Percentiles rank a stretch among this genome's conserved stretches.
Conservation (phyloP, 2,113 vertebrate genomes). For the Colossoma macropomum region DNA sequence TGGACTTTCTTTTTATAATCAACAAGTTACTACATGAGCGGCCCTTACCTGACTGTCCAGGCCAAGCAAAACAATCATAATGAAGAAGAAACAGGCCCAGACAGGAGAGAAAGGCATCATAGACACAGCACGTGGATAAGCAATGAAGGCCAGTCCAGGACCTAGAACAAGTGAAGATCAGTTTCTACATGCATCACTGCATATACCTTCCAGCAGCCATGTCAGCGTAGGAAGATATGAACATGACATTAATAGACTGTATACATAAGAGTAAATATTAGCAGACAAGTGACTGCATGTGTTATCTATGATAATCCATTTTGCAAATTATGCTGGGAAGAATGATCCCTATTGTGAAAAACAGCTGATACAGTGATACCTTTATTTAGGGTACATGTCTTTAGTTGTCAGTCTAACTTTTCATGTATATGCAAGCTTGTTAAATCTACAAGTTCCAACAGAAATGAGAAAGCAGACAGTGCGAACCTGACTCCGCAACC, state of each 20-base stretch:
- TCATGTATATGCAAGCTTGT: not conserved
- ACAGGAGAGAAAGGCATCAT: constrained; percentile 95
- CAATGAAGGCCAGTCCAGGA: constrained; percentile 96
- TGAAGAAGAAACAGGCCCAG: constrained; percentile 96
- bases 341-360: not conserved
- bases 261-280: too few species aligned
- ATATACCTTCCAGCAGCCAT: not conserved
- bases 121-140: constrained; percentile 94
- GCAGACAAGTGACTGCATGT: too few species aligned
- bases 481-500: constrained; percentile 93
- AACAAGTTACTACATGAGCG: not conserved
- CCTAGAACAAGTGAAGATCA: constrained; percentile 70
- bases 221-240: too few species aligned
- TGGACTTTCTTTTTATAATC: not conserved
- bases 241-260: too few species aligned
- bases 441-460: not conserved
- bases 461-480: not conserved
- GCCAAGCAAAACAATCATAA: constrained; percentile 94
- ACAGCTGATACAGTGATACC: not conserved
- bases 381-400: not conserved
- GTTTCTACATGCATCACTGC: not conserved
- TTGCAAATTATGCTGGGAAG: too few species aligned
- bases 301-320: too few species aligned
- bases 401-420: too few species aligned
- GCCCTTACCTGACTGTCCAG: constrained; percentile 91